Evolutionary conservation across 2,113 vertebrate species (phyloP), one percentile per base, ranked within the genome.

Genomic region (Misgurnus mizolepis): DNA sequence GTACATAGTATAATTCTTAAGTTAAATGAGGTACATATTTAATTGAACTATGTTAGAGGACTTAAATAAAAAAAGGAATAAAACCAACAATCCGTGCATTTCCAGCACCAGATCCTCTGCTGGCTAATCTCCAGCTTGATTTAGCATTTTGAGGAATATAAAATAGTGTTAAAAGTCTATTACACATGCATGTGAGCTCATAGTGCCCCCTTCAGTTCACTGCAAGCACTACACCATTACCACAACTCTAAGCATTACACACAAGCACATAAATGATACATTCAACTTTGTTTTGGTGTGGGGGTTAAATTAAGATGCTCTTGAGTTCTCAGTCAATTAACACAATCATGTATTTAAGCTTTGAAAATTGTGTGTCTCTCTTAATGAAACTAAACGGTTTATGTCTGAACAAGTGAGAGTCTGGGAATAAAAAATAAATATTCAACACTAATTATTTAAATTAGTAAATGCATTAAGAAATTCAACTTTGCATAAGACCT

Each of bases 201-300:
- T 89, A 92, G 88, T 93, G 92, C 92, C 92, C 91, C 91, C 92
- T 92, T 91, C 89, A 91, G 92, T 87, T 87, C 88, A 87, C 77
- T 12, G 34, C 79, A 67, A 62, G 85, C 85, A 61, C 34, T 62
- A 12, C 45, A 56, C 45, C 5, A 66, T 82, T 11, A 64, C 15
- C 40, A 9, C 7, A 55, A 49, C 34, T 22, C 14, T 40, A 60
- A 39, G 10, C 39, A 45, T 60, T 53, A 53, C 50, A 11, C 14
- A 3, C 14, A 53, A 34, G 27, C 14, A 43, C 3, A n/a, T 2
- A 15, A 22, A 17, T 10, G 7, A n/a, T 49, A 4, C 8, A 11
- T 9, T 49, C 22, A 62, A 17, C 22, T 27, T 22, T 61, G 27
- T 17, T 39, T 4, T 39, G 22, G 49, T 39, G 70, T 58, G 61